Conservation (phyloP, 2,797 vertebrate genomes). For the Sebastes alutus region DNA sequence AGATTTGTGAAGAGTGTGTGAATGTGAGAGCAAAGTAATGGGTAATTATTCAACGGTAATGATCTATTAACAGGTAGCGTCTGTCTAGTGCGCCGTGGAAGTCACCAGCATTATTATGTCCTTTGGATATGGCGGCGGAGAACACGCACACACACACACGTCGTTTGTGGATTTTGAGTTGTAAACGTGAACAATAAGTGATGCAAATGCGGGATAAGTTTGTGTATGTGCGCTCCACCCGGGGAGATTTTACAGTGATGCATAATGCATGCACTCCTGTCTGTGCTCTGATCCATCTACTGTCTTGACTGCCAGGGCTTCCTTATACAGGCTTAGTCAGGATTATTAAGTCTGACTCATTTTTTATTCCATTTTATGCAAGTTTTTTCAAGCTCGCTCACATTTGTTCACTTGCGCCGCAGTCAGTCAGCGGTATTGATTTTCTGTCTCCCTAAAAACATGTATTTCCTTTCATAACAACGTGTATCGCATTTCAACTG, state of each 20-base stretch:
- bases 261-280: slow-evolving; percentile 81
- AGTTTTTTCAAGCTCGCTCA: slow-evolving; percentile 66
- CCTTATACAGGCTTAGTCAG: slow-evolving; percentile 79
- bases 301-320: slow-evolving; percentile 77
- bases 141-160: slow-evolving; percentile 17
- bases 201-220: slow-evolving; percentile 56
- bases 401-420: slow-evolving; percentile 71
- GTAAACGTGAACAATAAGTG: slow-evolving; percentile 65
- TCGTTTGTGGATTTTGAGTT: slow-evolving; percentile 38
- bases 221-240: slow-evolving; percentile 39
- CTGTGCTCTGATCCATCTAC: slow-evolving; percentile 78
- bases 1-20: slow-evolving; percentile 57
- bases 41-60: slow-evolving; percentile 78
- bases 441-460: slow-evolving; percentile 69
- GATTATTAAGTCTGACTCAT: slow-evolving; percentile 86
- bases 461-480: slow-evolving; percentile 76
- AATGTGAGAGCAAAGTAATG: slow-evolving; percentile 57
- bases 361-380: slow-evolving; percentile 81
- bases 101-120: slow-evolving; percentile 38
- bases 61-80: slow-evolving; percentile 74
- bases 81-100: slow-evolving; percentile 55
- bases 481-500: slow-evolving; percentile 60
- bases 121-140: slow-evolving; percentile 41
- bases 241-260: slow-evolving; percentile 72
- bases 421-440: slow-evolving; percentile 76